Evolutionary conservation across 2,113 vertebrate species (phyloP), one percentile per base, ranked within the genome.

Genomic region (Percopsis transmontana): DNA sequence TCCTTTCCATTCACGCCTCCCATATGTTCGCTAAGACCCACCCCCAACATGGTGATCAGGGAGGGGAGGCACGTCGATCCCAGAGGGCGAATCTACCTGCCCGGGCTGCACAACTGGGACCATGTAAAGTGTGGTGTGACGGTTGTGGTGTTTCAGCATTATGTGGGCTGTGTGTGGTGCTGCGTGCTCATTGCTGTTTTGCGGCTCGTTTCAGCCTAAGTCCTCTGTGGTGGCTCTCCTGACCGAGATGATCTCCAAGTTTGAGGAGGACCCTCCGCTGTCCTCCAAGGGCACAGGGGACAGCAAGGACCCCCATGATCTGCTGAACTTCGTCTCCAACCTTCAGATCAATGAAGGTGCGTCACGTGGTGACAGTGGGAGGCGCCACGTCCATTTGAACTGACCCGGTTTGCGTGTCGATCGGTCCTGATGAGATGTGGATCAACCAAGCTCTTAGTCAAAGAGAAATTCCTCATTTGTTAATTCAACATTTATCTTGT

Each of bases 1-100:
- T 99, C 97, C 1, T 94, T 97, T 74, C 97, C 97, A 39, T 96
- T 98, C 89, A 93, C 96, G 24, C 97, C 97, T 0, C 97, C 96
- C 39, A 94, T 99, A 72, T 98, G 96, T 61, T 91, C 96, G 80
- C 69, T 99, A 85, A 94, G 92, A 61, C 97, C 97, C 0, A 97
- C 97, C 5, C 20, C 88, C 1, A 94, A 88, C 90, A 99, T 99
- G 97, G 87, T 92, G 39, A 92, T 98, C 82, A 92, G 90, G 2
- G 94, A 95, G 75, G 96, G 97, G 47, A 96, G 94, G 62, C 97
- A 99, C 0, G 95, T 99, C 0, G 95, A 99, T 61, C 89, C 91
- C 6, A 80, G 21, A 42, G 97, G 97, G 60, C 93, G 96, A 47
- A 93, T 99, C 79, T 89, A 95, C 83, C 87, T 99, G 72, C 96